Percentiles rank a stretch among this genome's conserved stretches.
Evolutionary conservation across 1,140 invertebrate genomes (phyloP).

Genomic region (Bombus haemorrhoidalis): DNA sequence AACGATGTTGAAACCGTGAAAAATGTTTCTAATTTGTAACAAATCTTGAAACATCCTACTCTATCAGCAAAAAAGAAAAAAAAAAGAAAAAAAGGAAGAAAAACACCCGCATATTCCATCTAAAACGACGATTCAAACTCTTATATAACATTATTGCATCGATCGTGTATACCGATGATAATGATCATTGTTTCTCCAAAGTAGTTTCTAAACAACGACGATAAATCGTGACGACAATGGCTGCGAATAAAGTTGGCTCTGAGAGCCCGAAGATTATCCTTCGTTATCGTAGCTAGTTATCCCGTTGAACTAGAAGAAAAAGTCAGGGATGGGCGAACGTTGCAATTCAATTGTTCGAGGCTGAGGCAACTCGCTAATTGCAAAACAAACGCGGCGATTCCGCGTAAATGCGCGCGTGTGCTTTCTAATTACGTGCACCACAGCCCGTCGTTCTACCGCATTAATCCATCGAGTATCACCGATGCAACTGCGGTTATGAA

Average conservation of each 20-base stretch:
- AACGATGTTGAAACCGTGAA: no score
- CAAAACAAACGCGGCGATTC: slow-evolving; percentile 43
- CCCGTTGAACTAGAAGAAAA: slow-evolving; percentile 20
- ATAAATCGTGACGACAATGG: slow-evolving; percentile 32
- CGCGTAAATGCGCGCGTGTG: slow-evolving; percentile 34
- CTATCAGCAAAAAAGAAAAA: no score
- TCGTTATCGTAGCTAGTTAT: slow-evolving; percentile 29
- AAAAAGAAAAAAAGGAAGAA: no score
- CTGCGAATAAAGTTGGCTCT: slow-evolving; percentile 2
- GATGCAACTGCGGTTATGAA: neutral
- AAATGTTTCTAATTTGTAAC: neutral
- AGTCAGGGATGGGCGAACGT: slow-evolving; percentile 38
- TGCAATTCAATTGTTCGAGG: slow-evolving; percentile 53
- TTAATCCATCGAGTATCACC: neutral
- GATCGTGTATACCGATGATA: neutral
- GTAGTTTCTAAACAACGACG: no score
- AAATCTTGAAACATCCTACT: neutral
- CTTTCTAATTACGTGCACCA: slow-evolving; percentile 44
- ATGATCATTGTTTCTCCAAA: neutral
- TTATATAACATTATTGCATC: neutral
- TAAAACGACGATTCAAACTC: neutral
- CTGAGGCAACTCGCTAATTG: slow-evolving; percentile 31
- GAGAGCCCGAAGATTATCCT: slow-evolving; percentile 31
- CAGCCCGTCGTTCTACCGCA: neutral
- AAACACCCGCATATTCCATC: neutral